Percentiles rank a stretch among this genome's conserved stretches.
phyloP scores from a whole-genome alignment of 2,888 invertebrate genomes.

The Oithona nana region DNA sequence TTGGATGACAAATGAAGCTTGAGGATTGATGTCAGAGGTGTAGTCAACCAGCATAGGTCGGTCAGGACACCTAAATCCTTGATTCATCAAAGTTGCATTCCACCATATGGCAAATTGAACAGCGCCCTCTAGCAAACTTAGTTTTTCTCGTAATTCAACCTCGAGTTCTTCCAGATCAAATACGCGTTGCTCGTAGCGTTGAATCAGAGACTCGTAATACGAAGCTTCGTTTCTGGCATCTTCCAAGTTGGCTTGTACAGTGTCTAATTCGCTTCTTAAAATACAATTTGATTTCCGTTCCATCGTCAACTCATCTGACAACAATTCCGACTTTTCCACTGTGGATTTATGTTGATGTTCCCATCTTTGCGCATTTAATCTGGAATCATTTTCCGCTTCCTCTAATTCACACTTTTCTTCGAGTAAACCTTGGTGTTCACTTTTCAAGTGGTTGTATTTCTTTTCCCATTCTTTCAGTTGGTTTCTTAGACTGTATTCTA shows the following conservation, averaged over 20 bases:
- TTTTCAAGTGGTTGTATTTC: background rate
- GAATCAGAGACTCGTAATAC: constrained; percentile 10
- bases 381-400: constrained; percentile 21
- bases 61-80: background rate
- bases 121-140: constrained; percentile 3
- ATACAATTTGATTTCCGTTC: background rate
- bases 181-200: constrained; percentile 9
- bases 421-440: constrained; percentile 7
- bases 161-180: constrained; percentile 14
- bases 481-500: constrained; percentile 9
- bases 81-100: background rate
- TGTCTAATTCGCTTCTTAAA: background rate
- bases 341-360: constrained; percentile 5
- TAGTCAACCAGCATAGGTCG: background rate
- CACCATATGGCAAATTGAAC: background rate
- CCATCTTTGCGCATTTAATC: constrained; percentile 21
- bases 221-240: constrained; percentile 1
- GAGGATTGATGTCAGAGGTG: background rate
- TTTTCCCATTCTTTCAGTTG: constrained; percentile 15
- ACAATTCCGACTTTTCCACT: background rate
- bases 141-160: constrained; percentile 11
- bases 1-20: background rate
- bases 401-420: constrained; percentile 22
- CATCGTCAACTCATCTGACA: background rate
- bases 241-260: background rate